These are phyloP conservation scores for Diachasma alloeum DNA, from an alignment of 1,140 invertebrate species.

Conservation along the genomic window DNA sequence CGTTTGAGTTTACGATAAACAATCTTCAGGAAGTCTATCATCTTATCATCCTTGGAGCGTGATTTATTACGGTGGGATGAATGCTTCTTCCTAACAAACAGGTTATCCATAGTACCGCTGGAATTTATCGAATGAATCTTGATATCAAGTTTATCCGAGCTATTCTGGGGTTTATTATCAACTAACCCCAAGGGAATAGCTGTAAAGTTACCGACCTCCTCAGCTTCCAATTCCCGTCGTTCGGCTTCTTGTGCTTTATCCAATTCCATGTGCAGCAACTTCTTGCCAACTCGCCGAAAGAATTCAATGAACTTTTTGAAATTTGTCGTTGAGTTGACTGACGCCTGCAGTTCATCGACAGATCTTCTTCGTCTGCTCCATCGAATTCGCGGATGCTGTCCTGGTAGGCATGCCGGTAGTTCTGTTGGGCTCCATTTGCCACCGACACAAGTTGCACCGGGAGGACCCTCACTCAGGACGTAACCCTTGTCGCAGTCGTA, in stretches of 20 bases:
- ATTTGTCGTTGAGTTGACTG: constrained; percentile 34
- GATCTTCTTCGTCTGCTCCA: constrained; percentile 78
- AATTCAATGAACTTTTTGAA: constrained; percentile 61
- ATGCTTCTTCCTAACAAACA: constrained; percentile 42
- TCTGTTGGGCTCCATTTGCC: constrained; percentile 87
- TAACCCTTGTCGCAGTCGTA: constrained; percentile 95
- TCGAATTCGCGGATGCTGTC: constrained; percentile 83
- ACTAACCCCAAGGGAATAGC: background rate
- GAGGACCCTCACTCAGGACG: constrained; percentile 84
- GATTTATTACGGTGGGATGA: constrained; percentile 47
- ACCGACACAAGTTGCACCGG: constrained; percentile 91
- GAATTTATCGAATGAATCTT: constrained; percentile 26
- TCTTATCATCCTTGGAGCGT: constrained; percentile 56
- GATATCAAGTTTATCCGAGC: constrained; percentile 25
- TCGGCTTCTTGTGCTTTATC: constrained; percentile 49
- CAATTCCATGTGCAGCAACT: constrained; percentile 58
- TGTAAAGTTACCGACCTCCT: constrained; percentile 14
- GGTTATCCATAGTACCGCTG: constrained; percentile 16
- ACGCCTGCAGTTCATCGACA: constrained; percentile 50
- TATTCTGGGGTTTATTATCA: background rate
- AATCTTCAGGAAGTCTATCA: constrained; percentile 60
- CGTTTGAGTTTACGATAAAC: constrained; percentile 58
- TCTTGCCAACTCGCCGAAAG: constrained; percentile 61
- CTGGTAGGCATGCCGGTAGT: constrained; percentile 77
- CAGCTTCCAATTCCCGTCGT: constrained; percentile 24